These are phyloP conservation scores for Troides aeacus DNA, from an alignment of 2,888 invertebrate genomes.

Conservation along the genomic window DNA sequence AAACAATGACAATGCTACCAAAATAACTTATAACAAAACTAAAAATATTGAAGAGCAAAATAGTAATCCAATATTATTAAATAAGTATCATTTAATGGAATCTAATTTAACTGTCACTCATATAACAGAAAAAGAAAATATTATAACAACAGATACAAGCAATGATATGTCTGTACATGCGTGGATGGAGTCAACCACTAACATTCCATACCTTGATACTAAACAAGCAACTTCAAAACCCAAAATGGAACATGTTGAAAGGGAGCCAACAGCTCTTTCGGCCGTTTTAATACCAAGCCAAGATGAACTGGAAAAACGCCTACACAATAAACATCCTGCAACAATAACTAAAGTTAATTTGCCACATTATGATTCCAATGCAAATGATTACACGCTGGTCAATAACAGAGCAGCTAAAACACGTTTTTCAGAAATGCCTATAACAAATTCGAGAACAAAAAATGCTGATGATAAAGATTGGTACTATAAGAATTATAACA, in stretches of 20 bases:
- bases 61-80: conserved; percentile 59
- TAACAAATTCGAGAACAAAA: conserved; percentile 67
- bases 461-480: conserved; percentile 84
- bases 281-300: conserved; percentile 82
- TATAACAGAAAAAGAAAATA: conserved; percentile 68
- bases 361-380: conserved; percentile 59
- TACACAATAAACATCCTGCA: conserved; percentile 62
- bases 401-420: conserved; percentile 69
- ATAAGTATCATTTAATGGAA: conserved; percentile 71
- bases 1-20: conserved; percentile 66
- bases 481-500: conserved; percentile 93
- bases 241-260: conserved; percentile 56
- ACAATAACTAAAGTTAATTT: conserved; percentile 71
- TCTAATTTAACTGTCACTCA: conserved; percentile 69
- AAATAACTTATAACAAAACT: conserved; percentile 67
- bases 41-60: conserved; percentile 71
- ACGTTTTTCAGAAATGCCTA: conserved; percentile 57
- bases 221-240: conserved; percentile 52
- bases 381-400: conserved; percentile 59
- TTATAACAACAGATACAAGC: conserved; percentile 71
- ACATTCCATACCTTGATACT: conserved; percentile 46
- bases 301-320: conserved; percentile 56
- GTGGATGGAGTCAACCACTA: conserved; percentile 67
- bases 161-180: conserved; percentile 69
- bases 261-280: conserved; percentile 78